phyloP scores from a whole-genome alignment of 2,797 vertebrate genomes.

The Rhincodon typus region DNA sequence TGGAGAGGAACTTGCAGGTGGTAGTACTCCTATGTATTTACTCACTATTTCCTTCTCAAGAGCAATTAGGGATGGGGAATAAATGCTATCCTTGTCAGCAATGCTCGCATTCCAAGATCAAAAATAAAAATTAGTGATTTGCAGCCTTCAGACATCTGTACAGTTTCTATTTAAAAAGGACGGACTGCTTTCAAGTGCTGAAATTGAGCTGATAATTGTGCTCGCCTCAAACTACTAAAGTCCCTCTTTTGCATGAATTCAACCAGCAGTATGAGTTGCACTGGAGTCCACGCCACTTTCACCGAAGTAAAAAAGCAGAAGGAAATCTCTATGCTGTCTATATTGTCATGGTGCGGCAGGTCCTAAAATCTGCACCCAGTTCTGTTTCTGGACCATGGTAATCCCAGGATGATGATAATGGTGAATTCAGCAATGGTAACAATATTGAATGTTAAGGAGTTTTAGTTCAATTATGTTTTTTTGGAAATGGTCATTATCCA shows the following conservation, averaged over 20 bases:
- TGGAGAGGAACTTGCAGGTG: too few relatives aligned
- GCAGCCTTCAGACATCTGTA: background rate
- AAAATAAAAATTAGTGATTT: background rate
- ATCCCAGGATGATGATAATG: too few relatives aligned
- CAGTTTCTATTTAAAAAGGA: background rate
- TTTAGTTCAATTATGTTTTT: too few relatives aligned
- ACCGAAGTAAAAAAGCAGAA: background rate
- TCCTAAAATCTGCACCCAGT: background rate
- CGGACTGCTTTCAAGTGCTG: background rate
- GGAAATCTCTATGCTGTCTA: background rate
- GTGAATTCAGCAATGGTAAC: too few relatives aligned
- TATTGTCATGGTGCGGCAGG: background rate
- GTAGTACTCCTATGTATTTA: too few relatives aligned
- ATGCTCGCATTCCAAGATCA: background rate
- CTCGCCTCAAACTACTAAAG: background rate
- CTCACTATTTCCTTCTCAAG: background rate
- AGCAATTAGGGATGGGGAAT: background rate
- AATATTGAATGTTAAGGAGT: too few relatives aligned
- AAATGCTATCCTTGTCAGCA: background rate
- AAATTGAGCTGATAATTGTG: background rate
- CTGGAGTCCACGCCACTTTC: background rate
- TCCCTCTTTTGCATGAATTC: background rate
- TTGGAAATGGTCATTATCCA: too few relatives aligned
- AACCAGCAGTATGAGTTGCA: background rate
- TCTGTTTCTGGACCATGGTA: too few relatives aligned